Evolutionary conservation across 2,797 vertebrate species (phyloP), one percentile per base, ranked within the genome.

Genomic region (Centropyge bicolor): DNA sequence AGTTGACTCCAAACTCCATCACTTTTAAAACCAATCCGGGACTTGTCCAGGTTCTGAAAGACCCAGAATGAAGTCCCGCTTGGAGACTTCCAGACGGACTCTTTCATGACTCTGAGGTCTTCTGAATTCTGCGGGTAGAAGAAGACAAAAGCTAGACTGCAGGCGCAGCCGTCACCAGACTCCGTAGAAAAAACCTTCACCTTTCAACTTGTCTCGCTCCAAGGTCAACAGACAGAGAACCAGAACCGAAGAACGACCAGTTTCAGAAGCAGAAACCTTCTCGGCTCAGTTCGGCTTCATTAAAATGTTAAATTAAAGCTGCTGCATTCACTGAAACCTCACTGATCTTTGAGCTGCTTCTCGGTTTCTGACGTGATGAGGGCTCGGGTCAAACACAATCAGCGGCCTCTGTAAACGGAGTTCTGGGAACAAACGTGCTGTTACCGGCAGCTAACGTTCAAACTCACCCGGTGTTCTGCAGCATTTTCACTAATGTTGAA

Each of bases 271-370:
- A 12, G 8, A 40, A 46, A 0, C 0, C 6, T 35, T 10, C 41
- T 5, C 1, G 8, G 0, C 1, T 41, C 2, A 20, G 0, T 52
- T 73, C 78, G 74, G 78, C 52, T 43, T 8, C 0, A 6, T 6
- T 48, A 10, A 24, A 52, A 5, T 3, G 7, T 1, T 4, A 5
- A 5, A 11, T 4, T 8, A 1, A 17, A 8, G 0, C 8, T 1
- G 1, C 5, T 3, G 3, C 2, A 17, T 12, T 5, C 0, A 4
- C 2, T 46, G 6, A 76, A 72, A 41, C 6, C n/a, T n/a, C 13
- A 6, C 5, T n/a, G 5, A 38, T 9, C 38, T 0, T 12, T 5
- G 41, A 8, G 13, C 6, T 2, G 17, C 8, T 46, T 36, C 11
- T 8, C 0, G 7, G 14, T 59, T 27, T 24, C 2, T 31, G 4